phyloP scores from a whole-genome alignment of 1,140 invertebrate genomes.

The Vollenhovia emeryi region DNA sequence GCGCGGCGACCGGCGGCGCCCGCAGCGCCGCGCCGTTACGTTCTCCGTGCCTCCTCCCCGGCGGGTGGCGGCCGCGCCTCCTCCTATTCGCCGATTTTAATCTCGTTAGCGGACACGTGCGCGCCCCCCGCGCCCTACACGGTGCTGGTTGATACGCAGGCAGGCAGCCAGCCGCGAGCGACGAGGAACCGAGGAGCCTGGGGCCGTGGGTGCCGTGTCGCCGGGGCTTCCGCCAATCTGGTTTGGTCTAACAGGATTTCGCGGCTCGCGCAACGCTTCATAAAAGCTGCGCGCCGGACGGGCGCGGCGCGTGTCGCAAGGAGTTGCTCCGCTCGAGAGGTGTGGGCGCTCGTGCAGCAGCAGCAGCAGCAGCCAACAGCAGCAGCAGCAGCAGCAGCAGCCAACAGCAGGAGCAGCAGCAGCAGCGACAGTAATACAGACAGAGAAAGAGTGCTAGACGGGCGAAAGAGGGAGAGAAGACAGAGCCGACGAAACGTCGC shows the following conservation, averaged over 20 bases:
- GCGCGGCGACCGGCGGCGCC: conserved; percentile 40
- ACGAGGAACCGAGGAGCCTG: background rate
- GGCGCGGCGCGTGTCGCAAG: conserved; percentile 76
- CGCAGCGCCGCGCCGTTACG: conserved; percentile 66
- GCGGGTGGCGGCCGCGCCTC: conserved; percentile 74
- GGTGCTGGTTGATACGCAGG: conserved; percentile 52
- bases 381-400: conserved; percentile 17
- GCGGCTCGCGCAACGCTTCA: conserved; percentile 78
- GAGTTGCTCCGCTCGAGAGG: conserved; percentile 69
- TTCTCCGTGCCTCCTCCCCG: conserved; percentile 78
- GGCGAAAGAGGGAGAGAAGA: background rate
- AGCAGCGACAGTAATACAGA: conserved; percentile 34
- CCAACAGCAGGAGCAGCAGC: conserved; percentile 39
- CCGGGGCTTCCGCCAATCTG: conserved; percentile 86
- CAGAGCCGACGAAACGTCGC: conserved; percentile 47
- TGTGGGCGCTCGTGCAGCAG: conserved; percentile 71
- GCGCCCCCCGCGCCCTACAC: conserved; percentile 78
- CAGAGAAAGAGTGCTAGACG: background rate
- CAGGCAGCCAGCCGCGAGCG: conserved; percentile 51
- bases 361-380: conserved; percentile 47
- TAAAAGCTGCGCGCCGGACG: conserved; percentile 80
- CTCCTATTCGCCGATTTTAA: conserved; percentile 80
- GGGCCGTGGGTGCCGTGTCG: conserved; percentile 63
- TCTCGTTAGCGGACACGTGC: conserved; percentile 86
- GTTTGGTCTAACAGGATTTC: conserved; percentile 86